Base-by-base conservation (phyloP, 1,140 invertebrate species). In the Drosophila seguyi region DNA sequence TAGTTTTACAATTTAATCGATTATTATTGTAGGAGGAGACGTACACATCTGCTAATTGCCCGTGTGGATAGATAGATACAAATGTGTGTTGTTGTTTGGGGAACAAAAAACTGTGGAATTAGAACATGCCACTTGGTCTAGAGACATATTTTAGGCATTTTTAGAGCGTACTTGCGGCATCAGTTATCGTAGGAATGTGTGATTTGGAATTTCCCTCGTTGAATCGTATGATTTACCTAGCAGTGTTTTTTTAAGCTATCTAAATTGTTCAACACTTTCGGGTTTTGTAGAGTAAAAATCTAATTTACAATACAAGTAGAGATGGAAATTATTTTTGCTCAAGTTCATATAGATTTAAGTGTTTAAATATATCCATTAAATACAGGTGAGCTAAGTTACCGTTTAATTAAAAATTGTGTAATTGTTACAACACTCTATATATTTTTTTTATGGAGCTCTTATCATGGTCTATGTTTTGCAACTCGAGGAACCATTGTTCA, bases 1-100 rank as follows among this genome's bases (percentile, higher is more conserved):
- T 53, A 14, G 52, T 53, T 53, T 53, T 38, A 53, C 52, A 38
- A 53, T 38, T 36, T 53, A 53, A 53, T 53, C 52, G 52, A 53
- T 53, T 53, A 22, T 8, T 25, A 22, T n/a, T 22, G 7, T n/a
- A n/a, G n/a, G 18, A 11, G n/a, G 11, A 18, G 18, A 36, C 13
- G 18, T 22, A 53, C 50, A 22, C 31, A 38, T 53, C 52, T 22
- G 52, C 20, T 53, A 53, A 53, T 53, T 53, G 52, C 52, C 20
- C 10, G 16, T 11, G 2, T n/a, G n/a, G n/a, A n/a, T n/a, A n/a
- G n/a, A n/a, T n/a, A 53, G 7, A 22, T 11, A 36, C 7, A 53
- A 38, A 11, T 22, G 7, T 38, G 14, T 36, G 36, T 36, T 14
- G 6, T 31, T 31, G 36, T 53, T 22, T 6, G 42, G 13, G 14